Conservation (phyloP, 2,113 vertebrate species). For the Scophthalmus maximus region DNA sequence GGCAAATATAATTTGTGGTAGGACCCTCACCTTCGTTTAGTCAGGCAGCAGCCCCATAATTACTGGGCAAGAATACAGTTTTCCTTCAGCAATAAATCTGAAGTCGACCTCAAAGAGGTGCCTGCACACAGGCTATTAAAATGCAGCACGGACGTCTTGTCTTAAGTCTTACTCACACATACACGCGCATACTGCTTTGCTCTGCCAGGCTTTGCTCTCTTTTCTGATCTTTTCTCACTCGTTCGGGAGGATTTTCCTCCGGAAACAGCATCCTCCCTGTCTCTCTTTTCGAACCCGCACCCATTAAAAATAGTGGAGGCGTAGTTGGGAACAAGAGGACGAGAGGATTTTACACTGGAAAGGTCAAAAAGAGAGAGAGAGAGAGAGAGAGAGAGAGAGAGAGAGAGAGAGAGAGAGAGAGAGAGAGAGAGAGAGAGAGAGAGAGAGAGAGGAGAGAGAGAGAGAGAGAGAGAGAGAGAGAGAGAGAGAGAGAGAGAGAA, state of each 20-base stretch:
- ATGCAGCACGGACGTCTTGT: conserved; percentile 48
- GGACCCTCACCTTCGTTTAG: conserved; percentile 34
- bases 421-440: conserved; percentile 43
- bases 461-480: conserved; percentile 22
- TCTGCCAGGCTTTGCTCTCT: conserved; percentile 45
- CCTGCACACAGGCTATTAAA: conserved; percentile 47
- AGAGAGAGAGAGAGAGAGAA: conserved; percentile 47
- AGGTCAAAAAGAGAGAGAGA: conserved; percentile 64
- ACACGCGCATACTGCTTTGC: conserved; percentile 38
- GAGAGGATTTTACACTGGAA: conserved; percentile 61
- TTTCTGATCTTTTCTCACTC: conserved; percentile 62
- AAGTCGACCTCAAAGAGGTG: conserved; percentile 42
- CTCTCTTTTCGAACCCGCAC: conserved; percentile 25
- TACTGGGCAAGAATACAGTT: conserved; percentile 26
- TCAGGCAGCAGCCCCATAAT: conserved; percentile 31
- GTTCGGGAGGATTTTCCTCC: conserved; percentile 59
- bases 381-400: conserved; percentile 29
- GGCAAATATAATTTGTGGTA: conserved; percentile 46
- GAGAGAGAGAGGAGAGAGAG: conserved; percentile 43
- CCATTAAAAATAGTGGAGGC: conserved; percentile 57
- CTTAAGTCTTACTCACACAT: conserved; percentile 59
- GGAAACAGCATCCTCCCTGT: conserved; percentile 55
- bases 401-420: conserved; percentile 43
- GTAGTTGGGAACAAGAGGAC: conserved; percentile 56
- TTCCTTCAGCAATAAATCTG: conserved; percentile 46